phyloP scores from a whole-genome alignment of 2,888 invertebrate genomes.

The Chloroclystis v-ata region DNA sequence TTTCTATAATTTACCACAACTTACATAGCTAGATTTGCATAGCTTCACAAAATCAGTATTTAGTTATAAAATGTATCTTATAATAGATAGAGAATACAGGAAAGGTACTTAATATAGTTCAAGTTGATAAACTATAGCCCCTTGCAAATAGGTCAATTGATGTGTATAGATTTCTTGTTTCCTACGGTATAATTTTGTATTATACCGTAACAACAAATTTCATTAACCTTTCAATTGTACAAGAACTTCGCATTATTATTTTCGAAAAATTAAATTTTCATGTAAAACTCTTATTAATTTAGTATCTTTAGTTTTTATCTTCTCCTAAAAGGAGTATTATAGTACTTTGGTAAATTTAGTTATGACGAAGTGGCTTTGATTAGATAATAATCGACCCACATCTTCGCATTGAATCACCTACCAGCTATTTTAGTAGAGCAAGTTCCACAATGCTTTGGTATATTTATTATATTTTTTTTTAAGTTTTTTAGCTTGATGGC shows the following conservation, averaged over 20 bases:
- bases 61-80: neutral
- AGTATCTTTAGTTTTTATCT: no score
- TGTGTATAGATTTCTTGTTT: conserved; percentile 6
- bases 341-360: neutral
- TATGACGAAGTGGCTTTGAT: neutral
- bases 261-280: no score
- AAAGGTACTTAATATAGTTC: conserved; percentile 4
- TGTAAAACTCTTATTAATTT: no score
- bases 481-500: neutral
- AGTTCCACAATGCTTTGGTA: conserved; percentile 56
- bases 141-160: conserved; percentile 31
- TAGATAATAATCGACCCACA: conserved; percentile 1
- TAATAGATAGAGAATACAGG: neutral
- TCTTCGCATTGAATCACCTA: conserved; percentile 3
- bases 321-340: no score
- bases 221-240: no score
- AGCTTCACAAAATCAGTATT: neutral
- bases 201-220: no score
- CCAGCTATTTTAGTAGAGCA: conserved; percentile 2
- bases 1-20: conserved; percentile 22
- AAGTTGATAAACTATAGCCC: conserved; percentile 11
- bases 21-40: conserved; percentile 8
- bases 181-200: no score
- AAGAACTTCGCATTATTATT: no score
- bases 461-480: conserved; percentile 28